A percentile compares a stretch with the other conserved stretches of the same genome.
These are phyloP conservation scores for Spea multiplicata DNA, from an alignment of 2,113 vertebrate genomes.

Conservation along the genomic window DNA sequence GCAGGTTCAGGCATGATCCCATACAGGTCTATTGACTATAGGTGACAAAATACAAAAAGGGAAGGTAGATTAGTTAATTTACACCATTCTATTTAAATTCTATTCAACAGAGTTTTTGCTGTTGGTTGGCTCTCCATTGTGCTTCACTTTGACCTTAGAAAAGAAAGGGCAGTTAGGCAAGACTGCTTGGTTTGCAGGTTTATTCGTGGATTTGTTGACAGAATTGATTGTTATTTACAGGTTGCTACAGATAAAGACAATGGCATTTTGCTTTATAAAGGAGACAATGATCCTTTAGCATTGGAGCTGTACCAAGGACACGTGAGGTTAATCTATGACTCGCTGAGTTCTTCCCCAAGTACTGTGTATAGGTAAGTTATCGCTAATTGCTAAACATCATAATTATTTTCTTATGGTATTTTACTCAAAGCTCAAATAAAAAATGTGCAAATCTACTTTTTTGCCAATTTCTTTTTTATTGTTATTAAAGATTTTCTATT, in stretches of 20 bases:
- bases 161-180: background rate
- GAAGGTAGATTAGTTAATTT: no score
- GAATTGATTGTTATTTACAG: constrained; percentile 60
- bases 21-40: background rate
- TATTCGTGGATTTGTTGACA: background rate
- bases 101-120: background rate
- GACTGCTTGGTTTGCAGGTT: background rate
- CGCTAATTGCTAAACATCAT: no score
- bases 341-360: constrained; percentile 84
- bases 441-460: no score
- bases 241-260: constrained; percentile 95
- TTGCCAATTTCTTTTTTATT: no score
- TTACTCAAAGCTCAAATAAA: no score
- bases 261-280: constrained; percentile 88
- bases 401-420: no score
- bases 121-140: background rate
- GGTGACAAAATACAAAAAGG: background rate
- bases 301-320: constrained; percentile 96
- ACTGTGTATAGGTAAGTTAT: constrained; percentile 86
- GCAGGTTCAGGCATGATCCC: background rate
- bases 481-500: no score
- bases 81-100: no score
- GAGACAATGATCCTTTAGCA: constrained; percentile 90
- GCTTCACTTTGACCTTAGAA: background rate
- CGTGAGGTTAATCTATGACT: constrained; percentile 89